Base-by-base conservation (phyloP, 2,113 vertebrate genomes). In the Sceloporus undulatus region DNA sequence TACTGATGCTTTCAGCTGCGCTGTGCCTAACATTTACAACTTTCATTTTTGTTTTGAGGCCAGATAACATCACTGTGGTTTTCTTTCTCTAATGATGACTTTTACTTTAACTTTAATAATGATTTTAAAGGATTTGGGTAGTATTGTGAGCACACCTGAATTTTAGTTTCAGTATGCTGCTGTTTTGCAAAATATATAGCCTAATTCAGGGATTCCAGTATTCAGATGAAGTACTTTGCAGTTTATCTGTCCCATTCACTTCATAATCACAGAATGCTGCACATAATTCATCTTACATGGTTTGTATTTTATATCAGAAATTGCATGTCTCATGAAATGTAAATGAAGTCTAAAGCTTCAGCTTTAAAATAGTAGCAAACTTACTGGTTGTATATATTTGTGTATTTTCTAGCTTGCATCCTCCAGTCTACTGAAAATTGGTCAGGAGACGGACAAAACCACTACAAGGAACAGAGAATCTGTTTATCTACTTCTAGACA, bases 381-480 rank as follows among this genome's bases (percentile, higher is more conserved):
- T 16, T 82, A 87, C 73, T 66, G 29, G 40, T 19, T 23, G 5
- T 78, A 5, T 87, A 1, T 42, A 0, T 9, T 23, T 75, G 25
- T 82, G 42, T 86, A 56, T 89, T 92, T 91, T 84, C 13, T 92
- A 99, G 99, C 98, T 99, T 95, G 98, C 98, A 82, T 99, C 99
- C 0, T 99, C 99, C 90, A 99, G 99, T 95, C 95, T 99, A 82
- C 94, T 99, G 95, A 99, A 99, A 97, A 99, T 99, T 86, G 99
- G 99, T 78, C 99, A 99, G 93, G 99, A 99, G 94, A 99, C 99
- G 0, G 99, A 99, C 96, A 99, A 99, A 97, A 98, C 98, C 91
- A 99, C 99, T 81, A 99, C 98, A 79, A 97, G 99, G 73, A 99
- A 99, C 96, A 96, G 99, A 94, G 99, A 99, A 94, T 99, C 98